Percentiles rank a stretch among this genome's conserved stretches.
phyloP scores from a whole-genome alignment of 2,888 invertebrate species.

The Sepiola atlantica region DNA sequence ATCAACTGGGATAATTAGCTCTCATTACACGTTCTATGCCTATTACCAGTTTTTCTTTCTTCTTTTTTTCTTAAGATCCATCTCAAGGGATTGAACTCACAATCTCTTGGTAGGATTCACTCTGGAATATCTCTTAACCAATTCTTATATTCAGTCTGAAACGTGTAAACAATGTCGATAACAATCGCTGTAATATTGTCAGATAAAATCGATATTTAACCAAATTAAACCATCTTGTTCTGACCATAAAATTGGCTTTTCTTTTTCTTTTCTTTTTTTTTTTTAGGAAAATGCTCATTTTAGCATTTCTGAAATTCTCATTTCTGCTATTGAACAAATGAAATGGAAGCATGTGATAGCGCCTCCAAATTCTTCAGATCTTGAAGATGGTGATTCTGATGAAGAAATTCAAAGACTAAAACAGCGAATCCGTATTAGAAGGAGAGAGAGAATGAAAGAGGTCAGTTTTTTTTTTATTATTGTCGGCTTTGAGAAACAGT shows the following conservation, averaged over 20 bases:
- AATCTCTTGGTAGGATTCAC: too few species aligned
- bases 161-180: too few species aligned
- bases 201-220: too few species aligned
- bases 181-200: too few species aligned
- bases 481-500: background rate
- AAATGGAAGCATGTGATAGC: conserved; percentile 72
- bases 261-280: background rate
- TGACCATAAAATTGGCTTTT: background rate
- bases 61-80: too few species aligned
- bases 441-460: conserved; percentile 75
- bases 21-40: too few species aligned
- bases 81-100: too few species aligned
- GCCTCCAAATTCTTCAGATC: conserved; percentile 55
- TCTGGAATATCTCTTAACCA: too few species aligned
- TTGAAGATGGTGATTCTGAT: conserved; percentile 79
- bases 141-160: too few species aligned
- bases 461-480: conserved; percentile 54
- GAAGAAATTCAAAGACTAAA: conserved; percentile 82
- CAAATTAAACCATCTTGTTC: background rate
- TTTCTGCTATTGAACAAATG: conserved; percentile 83
- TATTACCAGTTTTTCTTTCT: too few species aligned
- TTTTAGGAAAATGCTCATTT: conserved; percentile 88
- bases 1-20: too few species aligned
- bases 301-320: conserved; percentile 87
- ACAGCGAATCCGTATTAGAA: conserved; percentile 80